Conservation (phyloP, 2,888 invertebrate genomes). For the Chydorus sphaericus region DNA sequence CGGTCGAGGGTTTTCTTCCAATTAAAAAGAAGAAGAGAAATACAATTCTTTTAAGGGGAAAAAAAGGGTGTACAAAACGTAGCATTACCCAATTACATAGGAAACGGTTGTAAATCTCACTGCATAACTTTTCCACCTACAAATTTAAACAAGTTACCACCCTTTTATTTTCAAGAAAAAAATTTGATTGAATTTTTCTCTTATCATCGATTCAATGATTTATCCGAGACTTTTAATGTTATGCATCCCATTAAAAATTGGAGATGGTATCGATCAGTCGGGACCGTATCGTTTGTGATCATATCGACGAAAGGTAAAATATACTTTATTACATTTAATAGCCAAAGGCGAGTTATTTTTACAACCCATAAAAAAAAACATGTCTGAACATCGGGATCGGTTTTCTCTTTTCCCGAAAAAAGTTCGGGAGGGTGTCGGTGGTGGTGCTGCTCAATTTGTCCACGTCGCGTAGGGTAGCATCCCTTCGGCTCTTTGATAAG, state of each 20-base stretch:
- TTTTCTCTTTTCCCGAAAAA: background rate
- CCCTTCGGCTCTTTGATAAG: background rate
- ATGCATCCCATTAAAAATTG: no score
- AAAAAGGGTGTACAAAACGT: background rate
- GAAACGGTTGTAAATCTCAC: conserved; percentile 10
- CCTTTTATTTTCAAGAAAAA: no score
- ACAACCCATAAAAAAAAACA: background rate
- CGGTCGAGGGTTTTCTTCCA: no score
- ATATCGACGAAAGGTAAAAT: background rate
- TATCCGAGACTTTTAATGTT: no score
- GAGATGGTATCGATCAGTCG: no score
- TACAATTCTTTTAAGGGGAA: no score
- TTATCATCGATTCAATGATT: no score
- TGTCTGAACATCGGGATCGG: background rate
- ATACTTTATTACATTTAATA: no score
- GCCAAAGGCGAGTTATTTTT: no score
- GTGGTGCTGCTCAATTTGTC: conserved; percentile 1
- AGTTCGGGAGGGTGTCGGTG: conserved; percentile 4
- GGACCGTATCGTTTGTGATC: background rate
- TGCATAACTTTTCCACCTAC: conserved; percentile 7
- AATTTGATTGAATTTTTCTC: no score
- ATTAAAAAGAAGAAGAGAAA: background rate
- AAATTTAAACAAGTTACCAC: no score
- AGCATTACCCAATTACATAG: conserved; percentile 8
- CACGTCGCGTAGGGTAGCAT: background rate